Conservation (phyloP, 2,888 invertebrate species). For the Oxyscelio sp. region DNA sequence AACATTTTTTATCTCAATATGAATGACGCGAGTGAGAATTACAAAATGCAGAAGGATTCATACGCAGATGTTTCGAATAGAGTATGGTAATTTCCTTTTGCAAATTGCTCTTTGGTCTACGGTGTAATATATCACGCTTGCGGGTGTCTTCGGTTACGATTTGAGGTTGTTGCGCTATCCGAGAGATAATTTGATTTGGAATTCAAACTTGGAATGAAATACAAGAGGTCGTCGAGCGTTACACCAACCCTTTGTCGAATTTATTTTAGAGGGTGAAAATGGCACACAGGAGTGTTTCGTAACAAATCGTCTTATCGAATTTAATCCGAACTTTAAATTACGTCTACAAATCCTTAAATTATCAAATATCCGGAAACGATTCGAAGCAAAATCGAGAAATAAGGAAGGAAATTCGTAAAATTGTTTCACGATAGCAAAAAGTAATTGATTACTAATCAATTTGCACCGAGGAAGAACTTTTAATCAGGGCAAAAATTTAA, state of each 20-base stretch:
- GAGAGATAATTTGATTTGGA: constrained; percentile 23
- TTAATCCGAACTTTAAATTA: no score
- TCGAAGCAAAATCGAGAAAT: no score
- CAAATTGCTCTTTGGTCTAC: constrained; percentile 21
- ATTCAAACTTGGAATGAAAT: constrained; percentile 31
- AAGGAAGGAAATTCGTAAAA: no score
- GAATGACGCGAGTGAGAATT: background rate
- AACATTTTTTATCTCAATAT: background rate
- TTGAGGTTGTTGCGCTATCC: constrained; percentile 30
- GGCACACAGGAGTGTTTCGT: background rate
- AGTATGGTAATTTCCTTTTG: constrained; percentile 20
- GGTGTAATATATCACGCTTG: constrained; percentile 36
- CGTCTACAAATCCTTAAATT: no score
- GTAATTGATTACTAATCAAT: no score
- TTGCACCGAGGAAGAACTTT: no score
- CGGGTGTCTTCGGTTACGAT: constrained; percentile 30
- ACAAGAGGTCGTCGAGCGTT: constrained; percentile 29
- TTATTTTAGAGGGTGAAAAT: constrained; percentile 24
- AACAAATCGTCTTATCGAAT: background rate
- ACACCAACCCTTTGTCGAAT: constrained; percentile 26
- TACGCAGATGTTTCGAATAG: constrained; percentile 1
- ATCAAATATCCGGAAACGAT: no score
- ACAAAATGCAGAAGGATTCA: background rate
- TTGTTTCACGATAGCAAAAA: no score
- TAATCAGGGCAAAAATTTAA: no score